Conservation (phyloP, 2,888 invertebrate genomes). For the Latrodectus hesperus region DNA sequence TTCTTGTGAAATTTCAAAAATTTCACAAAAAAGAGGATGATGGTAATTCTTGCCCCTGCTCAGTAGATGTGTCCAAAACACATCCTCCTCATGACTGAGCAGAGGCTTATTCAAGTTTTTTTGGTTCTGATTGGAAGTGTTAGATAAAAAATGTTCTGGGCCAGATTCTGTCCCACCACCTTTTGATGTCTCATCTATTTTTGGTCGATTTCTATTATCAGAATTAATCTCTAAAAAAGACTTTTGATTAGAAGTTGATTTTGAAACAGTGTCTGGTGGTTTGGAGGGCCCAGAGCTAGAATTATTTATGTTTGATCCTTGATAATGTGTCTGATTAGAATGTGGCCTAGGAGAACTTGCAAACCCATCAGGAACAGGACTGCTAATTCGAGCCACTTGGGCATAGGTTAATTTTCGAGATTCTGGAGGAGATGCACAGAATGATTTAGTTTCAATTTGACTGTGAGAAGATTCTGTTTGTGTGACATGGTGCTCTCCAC, state of each 20-base stretch:
- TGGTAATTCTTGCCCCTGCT: constrained; percentile 65
- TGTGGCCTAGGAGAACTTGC: constrained; percentile 41
- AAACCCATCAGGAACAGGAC: constrained; percentile 48
- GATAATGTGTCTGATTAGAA: constrained; percentile 25
- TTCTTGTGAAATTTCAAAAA: constrained; percentile 50
- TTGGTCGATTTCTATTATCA: constrained; percentile 65
- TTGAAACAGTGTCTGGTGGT: constrained; percentile 14
- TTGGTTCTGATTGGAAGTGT: constrained; percentile 58
- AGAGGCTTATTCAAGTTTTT: constrained; percentile 71
- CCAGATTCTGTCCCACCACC: constrained; percentile 16
- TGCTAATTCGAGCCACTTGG: constrained; percentile 66
- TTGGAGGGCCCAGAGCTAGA: constrained; percentile 19
- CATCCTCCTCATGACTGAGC: constrained; percentile 68
- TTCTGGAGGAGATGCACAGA: constrained; percentile 49
- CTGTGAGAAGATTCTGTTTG: constrained; percentile 66
- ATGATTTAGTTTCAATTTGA: constrained; percentile 62
- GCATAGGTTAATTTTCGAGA: constrained; percentile 67
- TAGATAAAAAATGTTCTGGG: constrained; percentile 34
- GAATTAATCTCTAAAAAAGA: constrained; percentile 69
- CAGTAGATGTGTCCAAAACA: constrained; percentile 54
- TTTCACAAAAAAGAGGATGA: constrained; percentile 64
- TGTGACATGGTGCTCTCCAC: constrained; percentile 48
- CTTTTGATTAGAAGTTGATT: constrained; percentile 55
- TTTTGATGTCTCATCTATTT: constrained; percentile 30
- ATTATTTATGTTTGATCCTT: constrained; percentile 23